Base-by-base conservation (phyloP, 1,140 invertebrate species). In the Ips nitidus region DNA sequence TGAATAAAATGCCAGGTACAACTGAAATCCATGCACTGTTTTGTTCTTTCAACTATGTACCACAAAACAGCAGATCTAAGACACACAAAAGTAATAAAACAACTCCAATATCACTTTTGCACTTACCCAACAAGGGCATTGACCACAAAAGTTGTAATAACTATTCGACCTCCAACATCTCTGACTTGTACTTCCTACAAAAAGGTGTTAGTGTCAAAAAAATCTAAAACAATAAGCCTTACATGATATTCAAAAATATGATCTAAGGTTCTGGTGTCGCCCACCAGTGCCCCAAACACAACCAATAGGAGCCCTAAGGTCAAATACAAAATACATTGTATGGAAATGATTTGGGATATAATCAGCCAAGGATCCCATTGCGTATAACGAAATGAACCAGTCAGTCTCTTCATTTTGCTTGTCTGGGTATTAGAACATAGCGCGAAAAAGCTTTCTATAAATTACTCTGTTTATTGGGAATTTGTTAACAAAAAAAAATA, bases 351-450 rank as follows among this genome's bases (percentile, higher is more conserved):
- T 83, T 98, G 97, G 22, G 90, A 89, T 59, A 94, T 86, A 43
- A 98, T 92, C 2, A 98, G 83, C 70, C 91, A 86, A 6, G 96
- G 96, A 83, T 98, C 97, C 95, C 95, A 98, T 76, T 94, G 91
- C 58, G 92, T 93, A 81, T 92, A 94, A 56, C 95, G 88, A 83
- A 98, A 98, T 72, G 93, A 90, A 71, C 94, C 94, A 43, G 86
- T 82, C 76, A 86, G 83, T 74, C 85, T 86, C 82, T 86, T 86
- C 81, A 82, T 85, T 67, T 50, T 75, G 52, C 45, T 50, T 22
- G 22, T 22, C 22, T 22, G 22, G 0, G 0, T 22, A 22, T 22
- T 22, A 22, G 22, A 22, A 22, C 22, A 22, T 22, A 22, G 22
- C 0, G 22, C 22, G 22, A 22, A 22, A 22, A 22, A 22, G 22